Conservation (phyloP, 2,888 invertebrate genomes). For the Gastracanthus pulcherrimus region DNA sequence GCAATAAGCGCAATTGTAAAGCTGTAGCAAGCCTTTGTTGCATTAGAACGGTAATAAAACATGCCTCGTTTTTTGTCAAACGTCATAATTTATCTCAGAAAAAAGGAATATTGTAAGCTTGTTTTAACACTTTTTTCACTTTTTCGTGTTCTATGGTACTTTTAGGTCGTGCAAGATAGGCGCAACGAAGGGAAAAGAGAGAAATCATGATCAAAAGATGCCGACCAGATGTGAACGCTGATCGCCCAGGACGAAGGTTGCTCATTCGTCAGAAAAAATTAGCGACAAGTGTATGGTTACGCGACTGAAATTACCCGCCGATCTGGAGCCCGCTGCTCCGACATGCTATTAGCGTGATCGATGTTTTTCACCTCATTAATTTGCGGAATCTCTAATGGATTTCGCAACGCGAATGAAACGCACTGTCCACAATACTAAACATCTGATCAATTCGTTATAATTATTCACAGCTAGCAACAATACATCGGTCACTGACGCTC, state of each 20-base stretch:
- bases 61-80: no score
- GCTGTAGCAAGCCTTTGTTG: not conserved
- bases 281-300: conserved; percentile 46
- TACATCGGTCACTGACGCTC: no score
- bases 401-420: conserved; percentile 3
- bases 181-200: not conserved
- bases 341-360: conserved; percentile 36
- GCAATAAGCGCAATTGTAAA: no score
- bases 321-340: conserved; percentile 16
- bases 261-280: conserved; percentile 56
- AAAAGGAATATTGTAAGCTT: not conserved
- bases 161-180: not conserved
- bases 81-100: no score
- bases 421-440: no score
- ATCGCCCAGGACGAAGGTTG: conserved; percentile 38
- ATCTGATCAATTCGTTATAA: no score
- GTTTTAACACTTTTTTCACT: not conserved
- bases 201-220: conserved; percentile 48
- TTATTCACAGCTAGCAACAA: no score
- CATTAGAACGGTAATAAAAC: not conserved
- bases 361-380: conserved; percentile 50
- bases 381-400: conserved; percentile 21
- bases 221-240: conserved; percentile 37
- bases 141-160: conserved; percentile 4
- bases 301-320: conserved; percentile 45